Evolutionary conservation across 2,797 vertebrate species (phyloP).

Genomic region (Acropternis orthonyx): DNA sequence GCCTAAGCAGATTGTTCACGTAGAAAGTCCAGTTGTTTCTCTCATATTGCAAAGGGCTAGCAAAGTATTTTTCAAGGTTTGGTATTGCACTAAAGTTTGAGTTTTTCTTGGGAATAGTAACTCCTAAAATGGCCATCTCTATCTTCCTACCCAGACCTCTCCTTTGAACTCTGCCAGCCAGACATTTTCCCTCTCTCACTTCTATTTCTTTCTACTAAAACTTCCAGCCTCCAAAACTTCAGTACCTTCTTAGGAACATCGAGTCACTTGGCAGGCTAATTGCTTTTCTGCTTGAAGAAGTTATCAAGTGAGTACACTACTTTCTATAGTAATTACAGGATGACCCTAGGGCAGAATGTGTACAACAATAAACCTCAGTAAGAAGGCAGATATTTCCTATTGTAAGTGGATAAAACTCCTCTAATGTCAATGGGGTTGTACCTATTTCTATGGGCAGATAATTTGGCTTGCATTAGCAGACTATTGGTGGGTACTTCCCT

Average conservation of each 20-base stretch:
- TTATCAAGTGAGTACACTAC: conserved; percentile 47
- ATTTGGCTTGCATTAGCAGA: neutral
- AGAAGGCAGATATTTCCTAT: neutral
- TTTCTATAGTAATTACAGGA: conserved; percentile 51
- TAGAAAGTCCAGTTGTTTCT: neutral
- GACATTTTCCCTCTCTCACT: neutral
- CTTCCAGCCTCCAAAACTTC: conserved; percentile 13
- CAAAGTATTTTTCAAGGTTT: neutral
- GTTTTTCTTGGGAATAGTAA: neutral
- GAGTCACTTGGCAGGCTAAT: conserved; percentile 57
- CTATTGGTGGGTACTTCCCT: neutral
- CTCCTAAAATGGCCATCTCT: neutral
- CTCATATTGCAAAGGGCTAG: neutral
- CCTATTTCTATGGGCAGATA: neutral
- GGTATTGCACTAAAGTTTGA: neutral
- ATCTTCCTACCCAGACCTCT: neutral
- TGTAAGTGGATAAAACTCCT: conserved; percentile 13
- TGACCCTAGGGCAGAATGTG: conserved; percentile 25
- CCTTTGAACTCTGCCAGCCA: neutral
- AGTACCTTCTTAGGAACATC: conserved; percentile 5
- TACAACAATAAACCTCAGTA: neutral
- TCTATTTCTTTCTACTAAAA: neutral
- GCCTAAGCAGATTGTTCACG: neutral
- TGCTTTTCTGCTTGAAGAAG: conserved; percentile 51
- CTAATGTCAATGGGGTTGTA: neutral